Percentiles rank a stretch among this genome's conserved stretches.
Evolutionary conservation across 2,888 invertebrate species (phyloP).

Genomic region (Lagria hirta): DNA sequence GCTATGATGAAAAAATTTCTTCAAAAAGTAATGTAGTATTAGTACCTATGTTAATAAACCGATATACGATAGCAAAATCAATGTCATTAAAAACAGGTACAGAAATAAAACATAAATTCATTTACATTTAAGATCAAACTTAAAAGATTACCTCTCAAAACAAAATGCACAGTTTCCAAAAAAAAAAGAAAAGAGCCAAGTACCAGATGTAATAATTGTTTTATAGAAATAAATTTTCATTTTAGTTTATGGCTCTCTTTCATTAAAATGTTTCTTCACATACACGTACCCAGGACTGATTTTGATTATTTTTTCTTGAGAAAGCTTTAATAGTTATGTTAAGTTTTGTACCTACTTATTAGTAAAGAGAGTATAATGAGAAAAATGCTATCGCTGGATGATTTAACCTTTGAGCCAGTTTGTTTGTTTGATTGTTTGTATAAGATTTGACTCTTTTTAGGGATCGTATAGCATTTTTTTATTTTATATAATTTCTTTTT

Average conservation of each 20-base stretch:
- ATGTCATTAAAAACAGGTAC: constrained; percentile 12
- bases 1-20: too few species aligned
- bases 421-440: constrained; percentile 9
- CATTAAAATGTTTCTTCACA: constrained; percentile 8
- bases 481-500: constrained; percentile 8
- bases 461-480: constrained; percentile 8
- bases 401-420: constrained; percentile 9
- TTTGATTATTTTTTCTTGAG: constrained; percentile 14
- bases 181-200: constrained; percentile 7
- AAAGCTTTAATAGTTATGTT: constrained; percentile 10
- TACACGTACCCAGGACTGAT: constrained; percentile 8
- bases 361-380: constrained; percentile 11
- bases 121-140: constrained; percentile 10
- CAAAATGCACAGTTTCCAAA: constrained; percentile 11
- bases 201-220: constrained; percentile 10
- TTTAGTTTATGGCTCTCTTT: constrained; percentile 9
- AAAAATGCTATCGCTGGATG: constrained; percentile 11
- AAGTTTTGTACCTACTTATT: constrained; percentile 11
- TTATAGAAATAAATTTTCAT: constrained; percentile 9
- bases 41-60: constrained; percentile 10
- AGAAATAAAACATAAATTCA: constrained; percentile 13
- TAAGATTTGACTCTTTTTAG: constrained; percentile 9
- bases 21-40: too few species aligned
- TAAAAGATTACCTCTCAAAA: constrained; percentile 9
- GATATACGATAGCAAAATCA: constrained; percentile 10